These are phyloP conservation scores for Noctua janthe DNA, from an alignment of 2,888 invertebrate species.

Conservation along the genomic window DNA sequence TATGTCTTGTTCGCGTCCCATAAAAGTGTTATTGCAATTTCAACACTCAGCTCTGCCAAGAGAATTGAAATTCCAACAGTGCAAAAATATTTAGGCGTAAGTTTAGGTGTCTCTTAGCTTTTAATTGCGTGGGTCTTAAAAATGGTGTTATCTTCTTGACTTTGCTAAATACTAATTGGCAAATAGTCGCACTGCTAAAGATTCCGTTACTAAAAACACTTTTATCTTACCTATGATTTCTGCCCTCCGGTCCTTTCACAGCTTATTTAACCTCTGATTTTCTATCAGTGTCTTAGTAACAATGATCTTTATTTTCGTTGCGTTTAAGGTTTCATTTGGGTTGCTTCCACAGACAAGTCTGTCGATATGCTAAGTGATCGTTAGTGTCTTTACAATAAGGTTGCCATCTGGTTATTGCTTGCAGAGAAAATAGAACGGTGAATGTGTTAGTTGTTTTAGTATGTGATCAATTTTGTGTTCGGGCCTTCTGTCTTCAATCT, in stretches of 20 bases:
- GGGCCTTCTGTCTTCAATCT: no score
- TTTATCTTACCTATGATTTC: neutral
- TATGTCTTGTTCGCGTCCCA: neutral
- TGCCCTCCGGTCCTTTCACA: neutral
- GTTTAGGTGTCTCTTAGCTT: neutral
- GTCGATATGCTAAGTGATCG: no score
- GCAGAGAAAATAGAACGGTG: no score
- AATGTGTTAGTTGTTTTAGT: no score
- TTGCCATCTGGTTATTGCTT: no score
- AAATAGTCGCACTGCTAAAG: neutral
- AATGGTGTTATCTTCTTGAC: neutral
- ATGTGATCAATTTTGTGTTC: no score
- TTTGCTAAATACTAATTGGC: conserved; percentile 6
- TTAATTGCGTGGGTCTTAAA: neutral
- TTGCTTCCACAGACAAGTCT: neutral
- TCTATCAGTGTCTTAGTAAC: neutral
- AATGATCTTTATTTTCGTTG: neutral
- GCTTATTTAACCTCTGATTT: neutral
- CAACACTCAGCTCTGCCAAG: neutral
- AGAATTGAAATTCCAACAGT: neutral
- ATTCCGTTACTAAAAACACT: conserved; percentile 2
- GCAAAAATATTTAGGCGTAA: neutral
- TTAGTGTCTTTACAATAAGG: no score
- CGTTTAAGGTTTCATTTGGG: neutral
- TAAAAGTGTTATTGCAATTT: neutral